A percentile compares a stretch with the other conserved stretches of the same genome.
Evolutionary conservation across 2,888 invertebrate species (phyloP).

Genomic region (Chydorus sphaericus): DNA sequence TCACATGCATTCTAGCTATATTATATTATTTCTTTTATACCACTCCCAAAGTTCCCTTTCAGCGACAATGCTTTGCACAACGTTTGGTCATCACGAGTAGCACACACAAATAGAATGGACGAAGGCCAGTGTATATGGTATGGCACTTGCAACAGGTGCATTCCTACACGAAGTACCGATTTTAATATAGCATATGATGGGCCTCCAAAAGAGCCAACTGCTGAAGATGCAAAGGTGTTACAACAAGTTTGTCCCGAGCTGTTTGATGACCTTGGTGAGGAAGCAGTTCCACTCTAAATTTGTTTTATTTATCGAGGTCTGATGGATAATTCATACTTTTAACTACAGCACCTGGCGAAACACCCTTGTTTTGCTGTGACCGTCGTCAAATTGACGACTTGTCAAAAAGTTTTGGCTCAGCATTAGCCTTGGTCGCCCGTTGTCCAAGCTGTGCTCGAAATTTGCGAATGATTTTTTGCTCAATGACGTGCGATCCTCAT

Average conservation of each 20-base stretch:
- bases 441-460: conserved; percentile 83
- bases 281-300: background rate
- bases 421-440: conserved; percentile 51
- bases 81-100: background rate
- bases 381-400: conserved; percentile 37
- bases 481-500: conserved; percentile 60
- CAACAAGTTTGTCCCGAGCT: conserved; percentile 46
- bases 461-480: conserved; percentile 66
- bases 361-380: conserved; percentile 43
- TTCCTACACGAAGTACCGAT: no score
- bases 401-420: conserved; percentile 40
- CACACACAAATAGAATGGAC: background rate
- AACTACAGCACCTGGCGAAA: conserved; percentile 44
- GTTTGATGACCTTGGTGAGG: conserved; percentile 16
- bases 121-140: conserved; percentile 48
- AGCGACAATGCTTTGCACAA: no score
- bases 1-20: no score
- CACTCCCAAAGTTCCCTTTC: no score
- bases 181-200: conserved; percentile 32
- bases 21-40: no score
- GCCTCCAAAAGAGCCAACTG: no score
- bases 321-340: no score
- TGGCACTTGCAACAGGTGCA: conserved; percentile 51
- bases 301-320: background rate
- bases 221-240: conserved; percentile 32